Percentiles rank a stretch among this genome's conserved stretches.
These are phyloP conservation scores for Spisula solida DNA, from an alignment of 2,888 invertebrate species.

Conservation along the genomic window DNA sequence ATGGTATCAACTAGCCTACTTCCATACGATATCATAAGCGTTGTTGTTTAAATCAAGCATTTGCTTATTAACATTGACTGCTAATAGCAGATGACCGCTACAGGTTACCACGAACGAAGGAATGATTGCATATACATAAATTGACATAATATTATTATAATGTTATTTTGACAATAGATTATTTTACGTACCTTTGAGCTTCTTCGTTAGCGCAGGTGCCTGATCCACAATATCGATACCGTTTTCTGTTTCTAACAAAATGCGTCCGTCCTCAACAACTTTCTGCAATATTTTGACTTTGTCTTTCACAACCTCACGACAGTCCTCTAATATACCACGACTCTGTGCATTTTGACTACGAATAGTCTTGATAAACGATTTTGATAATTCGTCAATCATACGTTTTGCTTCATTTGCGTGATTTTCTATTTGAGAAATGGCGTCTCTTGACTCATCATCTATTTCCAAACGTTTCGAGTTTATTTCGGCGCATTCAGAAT, in stretches of 20 bases:
- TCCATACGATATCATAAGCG: too few species aligned
- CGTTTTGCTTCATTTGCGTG: constrained; percentile 65
- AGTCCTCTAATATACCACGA: constrained; percentile 57
- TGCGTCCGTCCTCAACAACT: constrained; percentile 54
- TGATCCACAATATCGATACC: constrained; percentile 54
- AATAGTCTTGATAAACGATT: constrained; percentile 63
- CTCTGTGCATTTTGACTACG: constrained; percentile 60
- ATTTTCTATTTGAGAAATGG: constrained; percentile 56
- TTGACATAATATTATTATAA: too few species aligned
- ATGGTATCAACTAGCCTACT: too few species aligned
- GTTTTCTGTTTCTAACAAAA: constrained; percentile 54
- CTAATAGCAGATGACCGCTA: too few species aligned
- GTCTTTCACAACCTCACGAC: constrained; percentile 64
- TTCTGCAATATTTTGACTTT: constrained; percentile 60
- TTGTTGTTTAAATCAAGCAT: too few species aligned
- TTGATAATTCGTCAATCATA: constrained; percentile 63
- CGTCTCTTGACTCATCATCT: constrained; percentile 66
- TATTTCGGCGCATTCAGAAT: constrained; percentile 64
- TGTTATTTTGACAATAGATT: too few species aligned
- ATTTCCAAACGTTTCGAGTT: constrained; percentile 68
- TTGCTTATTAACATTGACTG: too few species aligned
- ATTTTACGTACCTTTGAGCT: constrained; percentile 49
- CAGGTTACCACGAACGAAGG: too few species aligned
- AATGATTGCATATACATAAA: too few species aligned
- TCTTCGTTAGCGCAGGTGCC: constrained; percentile 39